Evolutionary conservation across 2,888 invertebrate genomes (phyloP).

Genomic region (Cataglyphis albicans): DNA sequence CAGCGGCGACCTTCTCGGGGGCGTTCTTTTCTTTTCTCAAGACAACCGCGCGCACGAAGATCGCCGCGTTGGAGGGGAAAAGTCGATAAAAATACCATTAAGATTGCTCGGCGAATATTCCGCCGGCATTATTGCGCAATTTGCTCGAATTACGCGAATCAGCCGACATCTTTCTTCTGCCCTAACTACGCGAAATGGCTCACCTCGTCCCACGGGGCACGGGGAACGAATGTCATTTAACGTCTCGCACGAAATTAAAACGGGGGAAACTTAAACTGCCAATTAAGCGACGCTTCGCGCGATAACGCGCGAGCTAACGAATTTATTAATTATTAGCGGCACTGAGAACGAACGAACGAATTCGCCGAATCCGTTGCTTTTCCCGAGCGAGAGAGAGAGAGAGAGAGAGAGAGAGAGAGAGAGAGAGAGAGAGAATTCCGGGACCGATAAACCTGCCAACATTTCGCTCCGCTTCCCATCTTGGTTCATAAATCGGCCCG

Average conservation of each 20-base stretch:
- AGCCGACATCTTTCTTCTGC: conserved; percentile 38
- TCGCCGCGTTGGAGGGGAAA: conserved; percentile 30
- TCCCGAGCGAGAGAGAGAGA: not conserved
- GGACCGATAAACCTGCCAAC: conserved; percentile 46
- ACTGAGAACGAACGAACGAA: not conserved
- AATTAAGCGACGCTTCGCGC: conserved; percentile 6
- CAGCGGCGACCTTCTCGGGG: not conserved
- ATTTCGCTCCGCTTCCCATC: conserved; percentile 37
- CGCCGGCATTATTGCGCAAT: conserved; percentile 54
- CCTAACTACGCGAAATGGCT: conserved; percentile 33
- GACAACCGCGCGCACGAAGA: conserved; percentile 26
- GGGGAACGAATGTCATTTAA: conserved; percentile 21
- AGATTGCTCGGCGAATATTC: conserved; percentile 54
- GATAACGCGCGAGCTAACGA: not conserved
- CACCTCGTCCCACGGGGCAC: not conserved
- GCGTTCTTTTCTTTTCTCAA: conserved; percentile 19
- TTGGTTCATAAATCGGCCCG: conserved; percentile 51
- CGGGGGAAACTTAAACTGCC: conserved; percentile 14
- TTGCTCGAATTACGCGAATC: conserved; percentile 53
- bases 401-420: no score
- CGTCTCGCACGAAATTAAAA: conserved; percentile 34
- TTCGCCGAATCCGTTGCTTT: not conserved
- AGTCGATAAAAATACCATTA: conserved; percentile 61
- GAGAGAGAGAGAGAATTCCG: conserved; percentile 16
- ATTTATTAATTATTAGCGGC: conserved; percentile 33